A percentile compares a stretch with the other conserved stretches of the same genome.
These are phyloP conservation scores for Oncorhynchus mykiss DNA, from an alignment of 2,113 vertebrate species.

Conservation along the genomic window DNA sequence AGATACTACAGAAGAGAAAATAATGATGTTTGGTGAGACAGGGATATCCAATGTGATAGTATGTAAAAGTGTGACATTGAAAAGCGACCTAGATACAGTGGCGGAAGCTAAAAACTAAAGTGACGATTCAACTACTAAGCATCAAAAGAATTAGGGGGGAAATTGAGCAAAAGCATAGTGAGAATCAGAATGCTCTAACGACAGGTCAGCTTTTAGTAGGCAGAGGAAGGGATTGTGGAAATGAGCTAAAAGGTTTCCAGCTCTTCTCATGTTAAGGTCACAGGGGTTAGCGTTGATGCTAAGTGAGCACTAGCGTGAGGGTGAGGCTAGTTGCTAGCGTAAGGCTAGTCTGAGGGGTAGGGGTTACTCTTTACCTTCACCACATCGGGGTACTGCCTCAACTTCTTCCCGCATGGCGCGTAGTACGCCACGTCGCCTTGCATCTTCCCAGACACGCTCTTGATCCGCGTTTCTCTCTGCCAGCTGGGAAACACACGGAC, in stretches of 20 bases:
- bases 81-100: conserved; percentile 58
- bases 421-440: conserved; percentile 96
- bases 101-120: conserved; percentile 50
- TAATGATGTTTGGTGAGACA: conserved; percentile 74
- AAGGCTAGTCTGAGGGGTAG: background rate
- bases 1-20: conserved; percentile 98
- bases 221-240: conserved; percentile 8
- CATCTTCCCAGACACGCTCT: conserved; percentile 84
- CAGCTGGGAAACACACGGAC: conserved; percentile 73
- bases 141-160: conserved; percentile 54
- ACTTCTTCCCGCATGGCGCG: conserved; percentile 93
- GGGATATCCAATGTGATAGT: conserved; percentile 39
- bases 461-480: conserved; percentile 95
- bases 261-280: background rate
- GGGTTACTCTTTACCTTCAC: conserved; percentile 85
- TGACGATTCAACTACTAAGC: conserved; percentile 43
- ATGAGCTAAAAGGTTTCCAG: background rate
- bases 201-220: conserved; percentile 33
- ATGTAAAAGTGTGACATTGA: conserved; percentile 67
- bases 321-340: background rate
- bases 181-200: conserved; percentile 25
- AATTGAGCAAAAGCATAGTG: conserved; percentile 62
- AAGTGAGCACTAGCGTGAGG: background rate
- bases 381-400: conserved; percentile 96
- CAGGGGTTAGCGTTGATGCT: background rate